Conservation (phyloP, 2,888 invertebrate species). For the Odontomyia ornata region DNA sequence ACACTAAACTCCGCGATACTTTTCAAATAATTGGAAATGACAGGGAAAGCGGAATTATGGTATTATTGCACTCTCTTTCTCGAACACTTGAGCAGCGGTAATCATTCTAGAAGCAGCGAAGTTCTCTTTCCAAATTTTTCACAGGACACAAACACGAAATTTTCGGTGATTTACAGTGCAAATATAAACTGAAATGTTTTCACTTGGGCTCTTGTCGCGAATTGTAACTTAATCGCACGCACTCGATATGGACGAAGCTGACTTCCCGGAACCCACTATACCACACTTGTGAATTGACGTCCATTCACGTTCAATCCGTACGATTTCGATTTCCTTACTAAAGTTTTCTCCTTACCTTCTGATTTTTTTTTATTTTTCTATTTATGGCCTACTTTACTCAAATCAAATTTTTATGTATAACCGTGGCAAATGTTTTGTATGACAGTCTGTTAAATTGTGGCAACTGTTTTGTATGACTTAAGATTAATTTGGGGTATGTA, state of each 20-base stretch:
- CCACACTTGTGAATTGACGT: constrained; percentile 16
- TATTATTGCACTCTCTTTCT: not conserved
- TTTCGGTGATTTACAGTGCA: not conserved
- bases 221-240: not conserved
- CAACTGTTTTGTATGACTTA: too few relatives aligned
- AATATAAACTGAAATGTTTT: not conserved
- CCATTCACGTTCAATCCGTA: constrained; percentile 26
- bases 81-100: not conserved
- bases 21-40: constrained; percentile 1
- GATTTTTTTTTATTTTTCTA: too few relatives aligned
- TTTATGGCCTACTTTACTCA: too few relatives aligned
- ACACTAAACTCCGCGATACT: constrained; percentile 3
- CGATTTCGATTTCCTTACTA: too few relatives aligned
- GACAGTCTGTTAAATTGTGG: too few relatives aligned
- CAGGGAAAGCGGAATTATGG: not conserved
- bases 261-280: constrained; percentile 7
- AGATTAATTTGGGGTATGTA: too few relatives aligned
- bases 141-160: not conserved
- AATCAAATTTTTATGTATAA: too few relatives aligned
- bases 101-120: not conserved
- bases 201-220: not conserved
- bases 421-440: too few relatives aligned
- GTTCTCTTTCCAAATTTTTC: not conserved
- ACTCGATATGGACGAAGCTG: not conserved
- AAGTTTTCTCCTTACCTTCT: too few relatives aligned